phyloP scores from a whole-genome alignment of 2,797 vertebrate species.

The Naso thynnoides region DNA sequence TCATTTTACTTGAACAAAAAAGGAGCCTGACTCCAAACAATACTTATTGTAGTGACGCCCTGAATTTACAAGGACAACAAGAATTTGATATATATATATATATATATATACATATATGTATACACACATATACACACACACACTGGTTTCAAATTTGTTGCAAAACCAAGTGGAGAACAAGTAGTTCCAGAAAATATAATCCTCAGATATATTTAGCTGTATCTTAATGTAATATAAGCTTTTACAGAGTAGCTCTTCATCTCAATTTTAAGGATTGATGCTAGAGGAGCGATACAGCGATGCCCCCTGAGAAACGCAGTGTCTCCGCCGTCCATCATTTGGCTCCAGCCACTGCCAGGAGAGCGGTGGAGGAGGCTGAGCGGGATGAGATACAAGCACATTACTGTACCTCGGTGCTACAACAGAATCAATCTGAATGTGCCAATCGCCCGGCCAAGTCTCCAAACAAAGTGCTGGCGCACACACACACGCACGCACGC shows the following conservation, averaged over 20 bases:
- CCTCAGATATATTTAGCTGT: slow-evolving; percentile 10
- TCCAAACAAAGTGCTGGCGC: slow-evolving; percentile 60
- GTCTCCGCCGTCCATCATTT: slow-evolving; percentile 60
- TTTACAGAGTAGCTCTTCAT: slow-evolving; percentile 28
- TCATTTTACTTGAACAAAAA: too few relatives aligned
- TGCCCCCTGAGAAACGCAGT: slow-evolving; percentile 35
- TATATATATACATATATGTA: too few relatives aligned
- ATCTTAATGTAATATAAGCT: slow-evolving; percentile 26
- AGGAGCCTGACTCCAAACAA: too few relatives aligned
- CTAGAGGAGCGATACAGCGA: slow-evolving; percentile 27
- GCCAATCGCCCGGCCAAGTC: slow-evolving; percentile 56
- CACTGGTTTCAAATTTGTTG: slow-evolving; percentile 1
- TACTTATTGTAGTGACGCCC: too few relatives aligned
- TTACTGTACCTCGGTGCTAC: slow-evolving; percentile 66
- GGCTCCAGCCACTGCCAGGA: slow-evolving; percentile 57
- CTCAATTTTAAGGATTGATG: slow-evolving; percentile 35
- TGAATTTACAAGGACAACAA: too few relatives aligned
- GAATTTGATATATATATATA: too few relatives aligned
- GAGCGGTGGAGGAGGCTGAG: slow-evolving; percentile 23
- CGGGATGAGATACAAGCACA: slow-evolving; percentile 58
- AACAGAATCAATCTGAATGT: slow-evolving; percentile 71
- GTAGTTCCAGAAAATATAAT: slow-evolving; percentile 4
- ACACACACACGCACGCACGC: too few relatives aligned
- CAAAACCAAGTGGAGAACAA: neutral
- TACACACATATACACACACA: slow-evolving; percentile 4